phyloP scores from a whole-genome alignment of 1,140 invertebrate genomes.

The Scylla paramamosain region DNA sequence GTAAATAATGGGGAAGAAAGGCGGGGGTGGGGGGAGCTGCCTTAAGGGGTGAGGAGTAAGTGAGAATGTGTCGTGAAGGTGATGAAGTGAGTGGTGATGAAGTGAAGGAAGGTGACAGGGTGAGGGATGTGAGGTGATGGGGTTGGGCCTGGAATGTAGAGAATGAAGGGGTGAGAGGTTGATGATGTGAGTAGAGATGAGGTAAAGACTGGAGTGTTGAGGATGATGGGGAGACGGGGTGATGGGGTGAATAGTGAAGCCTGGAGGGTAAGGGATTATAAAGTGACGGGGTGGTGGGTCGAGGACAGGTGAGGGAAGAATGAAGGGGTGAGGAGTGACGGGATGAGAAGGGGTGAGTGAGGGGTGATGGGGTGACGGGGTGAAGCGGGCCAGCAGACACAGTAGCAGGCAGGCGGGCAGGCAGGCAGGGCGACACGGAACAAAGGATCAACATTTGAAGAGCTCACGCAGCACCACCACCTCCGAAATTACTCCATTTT shows the following conservation, averaged over 20 bases:
- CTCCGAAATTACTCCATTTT: not conserved
- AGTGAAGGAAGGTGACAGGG: not conserved
- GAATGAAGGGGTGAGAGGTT: too few relatives aligned
- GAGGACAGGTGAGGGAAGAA: not conserved
- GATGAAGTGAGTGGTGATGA: not conserved
- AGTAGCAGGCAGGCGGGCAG: not conserved
- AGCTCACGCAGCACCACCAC: not conserved
- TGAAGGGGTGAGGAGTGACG: not conserved
- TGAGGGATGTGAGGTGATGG: too few relatives aligned
- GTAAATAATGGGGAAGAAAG: not conserved
- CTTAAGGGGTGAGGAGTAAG: too few relatives aligned
- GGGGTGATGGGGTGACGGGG: not conserved
- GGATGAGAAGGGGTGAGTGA: not conserved
- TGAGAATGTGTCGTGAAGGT: too few relatives aligned
- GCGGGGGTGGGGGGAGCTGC: not conserved
- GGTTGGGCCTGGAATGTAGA: too few relatives aligned
- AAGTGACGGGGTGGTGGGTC: too few relatives aligned
- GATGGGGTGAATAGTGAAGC: too few relatives aligned
- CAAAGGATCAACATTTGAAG: slow-evolving; percentile 13
- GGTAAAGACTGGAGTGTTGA: too few relatives aligned
- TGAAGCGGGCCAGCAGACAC: too few relatives aligned
- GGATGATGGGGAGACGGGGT: too few relatives aligned
- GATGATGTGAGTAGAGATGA: too few relatives aligned
- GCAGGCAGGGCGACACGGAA: not conserved
- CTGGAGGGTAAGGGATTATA: too few relatives aligned